A percentile compares a stretch with the other conserved stretches of the same genome.
These are phyloP conservation scores for Escarpia spicata DNA, from an alignment of 2,888 invertebrate species.

Conservation along the genomic window DNA sequence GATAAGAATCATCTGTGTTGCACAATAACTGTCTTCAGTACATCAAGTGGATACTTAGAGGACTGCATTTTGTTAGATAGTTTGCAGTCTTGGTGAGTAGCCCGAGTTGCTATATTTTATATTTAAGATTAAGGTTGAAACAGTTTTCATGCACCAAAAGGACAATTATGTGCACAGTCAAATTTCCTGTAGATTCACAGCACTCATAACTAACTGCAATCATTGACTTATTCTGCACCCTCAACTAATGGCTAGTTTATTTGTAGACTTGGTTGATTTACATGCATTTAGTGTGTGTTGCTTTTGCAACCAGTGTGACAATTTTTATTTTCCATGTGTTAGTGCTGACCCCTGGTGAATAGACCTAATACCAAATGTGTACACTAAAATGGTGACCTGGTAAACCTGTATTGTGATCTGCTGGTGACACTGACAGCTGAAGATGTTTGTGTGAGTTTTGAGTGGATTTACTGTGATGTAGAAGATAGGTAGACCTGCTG, in stretches of 20 bases:
- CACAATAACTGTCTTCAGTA: not conserved
- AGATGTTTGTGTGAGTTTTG: not conserved
- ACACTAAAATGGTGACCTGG: not conserved
- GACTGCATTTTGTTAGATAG: not conserved
- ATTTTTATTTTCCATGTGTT: not conserved
- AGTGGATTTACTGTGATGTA: conserved; percentile 11
- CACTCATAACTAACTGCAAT: not conserved
- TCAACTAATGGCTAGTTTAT: not conserved
- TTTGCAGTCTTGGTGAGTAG: not conserved
- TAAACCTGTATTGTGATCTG: not conserved
- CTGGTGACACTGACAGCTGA: not conserved
- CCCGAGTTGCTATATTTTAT: not conserved
- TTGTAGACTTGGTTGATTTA: not conserved
- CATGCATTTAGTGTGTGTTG: conserved; percentile 6
- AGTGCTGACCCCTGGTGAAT: not conserved
- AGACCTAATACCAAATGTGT: not conserved
- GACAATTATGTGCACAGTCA: not conserved
- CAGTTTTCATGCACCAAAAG: not conserved
- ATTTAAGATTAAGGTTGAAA: not conserved
- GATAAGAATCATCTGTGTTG: not conserved
- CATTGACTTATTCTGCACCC: not conserved
- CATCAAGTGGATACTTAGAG: not conserved
- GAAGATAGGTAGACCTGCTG: not conserved
- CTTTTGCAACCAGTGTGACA: not conserved
- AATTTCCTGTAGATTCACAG: not conserved